Evolutionary conservation across 2,888 invertebrate genomes (phyloP).

Genomic region (Lasioglossum figueresi): DNA sequence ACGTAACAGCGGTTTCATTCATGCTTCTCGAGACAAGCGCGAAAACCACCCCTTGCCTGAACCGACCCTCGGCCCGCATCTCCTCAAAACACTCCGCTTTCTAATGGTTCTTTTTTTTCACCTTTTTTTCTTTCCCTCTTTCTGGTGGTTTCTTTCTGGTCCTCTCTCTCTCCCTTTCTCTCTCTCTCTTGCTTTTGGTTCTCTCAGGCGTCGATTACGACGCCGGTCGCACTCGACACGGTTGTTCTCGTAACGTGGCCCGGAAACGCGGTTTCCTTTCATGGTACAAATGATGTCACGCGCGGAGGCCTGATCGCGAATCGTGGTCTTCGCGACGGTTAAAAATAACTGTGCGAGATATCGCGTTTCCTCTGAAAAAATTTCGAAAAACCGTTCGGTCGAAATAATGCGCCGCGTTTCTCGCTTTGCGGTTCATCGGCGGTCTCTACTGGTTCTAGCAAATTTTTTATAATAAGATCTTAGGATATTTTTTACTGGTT

Average conservation of each 20-base stretch:
- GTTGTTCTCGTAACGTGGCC: slow-evolving; percentile 32
- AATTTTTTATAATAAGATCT: background rate
- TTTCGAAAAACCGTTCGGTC: background rate
- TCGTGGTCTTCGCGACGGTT: background rate
- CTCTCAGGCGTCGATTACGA: background rate
- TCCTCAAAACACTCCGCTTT: background rate
- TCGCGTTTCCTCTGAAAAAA: background rate
- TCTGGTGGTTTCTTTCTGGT: background rate
- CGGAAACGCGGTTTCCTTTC: slow-evolving; percentile 59
- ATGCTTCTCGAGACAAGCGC: slow-evolving; percentile 54
- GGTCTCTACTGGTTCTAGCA: background rate
- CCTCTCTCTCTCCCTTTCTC: background rate
- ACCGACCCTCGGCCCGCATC: background rate
- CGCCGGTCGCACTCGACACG: background rate
- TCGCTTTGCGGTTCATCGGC: too few species aligned
- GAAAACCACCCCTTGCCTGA: slow-evolving; percentile 14
- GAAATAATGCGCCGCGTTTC: too few species aligned
- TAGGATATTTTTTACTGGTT: too few species aligned
- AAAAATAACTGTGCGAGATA: slow-evolving; percentile 17
- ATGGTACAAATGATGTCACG: slow-evolving; percentile 43
- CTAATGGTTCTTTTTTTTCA: background rate
- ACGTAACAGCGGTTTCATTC: slow-evolving; percentile 73
- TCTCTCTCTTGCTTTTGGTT: background rate
- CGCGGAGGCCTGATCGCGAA: background rate
- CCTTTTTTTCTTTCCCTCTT: background rate